These are phyloP conservation scores for Mungos mungo DNA, from an alignment of 2,113 vertebrate genomes.

Conservation along the genomic window DNA sequence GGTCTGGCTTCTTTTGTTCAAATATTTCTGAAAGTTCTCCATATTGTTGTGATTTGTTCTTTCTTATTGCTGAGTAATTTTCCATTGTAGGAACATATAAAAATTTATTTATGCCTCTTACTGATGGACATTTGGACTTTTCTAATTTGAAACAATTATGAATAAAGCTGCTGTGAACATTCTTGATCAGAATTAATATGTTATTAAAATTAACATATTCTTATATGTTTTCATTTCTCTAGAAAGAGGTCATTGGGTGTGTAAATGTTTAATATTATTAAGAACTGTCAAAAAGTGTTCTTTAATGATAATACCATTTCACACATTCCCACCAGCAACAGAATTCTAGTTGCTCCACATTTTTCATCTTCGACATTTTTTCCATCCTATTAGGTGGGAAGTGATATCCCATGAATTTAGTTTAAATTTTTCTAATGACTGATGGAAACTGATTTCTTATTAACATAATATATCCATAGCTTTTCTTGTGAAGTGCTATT, in stretches of 20 bases:
- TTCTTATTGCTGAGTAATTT: background rate
- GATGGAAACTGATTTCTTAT: background rate
- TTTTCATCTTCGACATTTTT: background rate
- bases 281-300: background rate
- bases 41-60: background rate
- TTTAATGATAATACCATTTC: background rate
- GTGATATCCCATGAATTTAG: background rate
- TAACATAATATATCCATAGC: background rate
- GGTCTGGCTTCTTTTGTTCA: background rate
- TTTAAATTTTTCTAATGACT: slow-evolving; percentile 2
- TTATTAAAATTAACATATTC: background rate
- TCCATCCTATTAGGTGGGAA: background rate
- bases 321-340: background rate
- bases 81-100: background rate
- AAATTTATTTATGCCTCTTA: background rate
- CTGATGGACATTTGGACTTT: background rate
- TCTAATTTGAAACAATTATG: background rate
- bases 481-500: background rate
- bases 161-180: background rate
- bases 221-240: background rate
- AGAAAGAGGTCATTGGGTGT: background rate
- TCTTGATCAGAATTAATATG: background rate
- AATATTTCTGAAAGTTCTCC: background rate
- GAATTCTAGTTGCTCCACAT: background rate
- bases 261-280: background rate